Evolutionary conservation across 2,888 invertebrate species (phyloP).

Genomic region (Ormia ochracea): DNA sequence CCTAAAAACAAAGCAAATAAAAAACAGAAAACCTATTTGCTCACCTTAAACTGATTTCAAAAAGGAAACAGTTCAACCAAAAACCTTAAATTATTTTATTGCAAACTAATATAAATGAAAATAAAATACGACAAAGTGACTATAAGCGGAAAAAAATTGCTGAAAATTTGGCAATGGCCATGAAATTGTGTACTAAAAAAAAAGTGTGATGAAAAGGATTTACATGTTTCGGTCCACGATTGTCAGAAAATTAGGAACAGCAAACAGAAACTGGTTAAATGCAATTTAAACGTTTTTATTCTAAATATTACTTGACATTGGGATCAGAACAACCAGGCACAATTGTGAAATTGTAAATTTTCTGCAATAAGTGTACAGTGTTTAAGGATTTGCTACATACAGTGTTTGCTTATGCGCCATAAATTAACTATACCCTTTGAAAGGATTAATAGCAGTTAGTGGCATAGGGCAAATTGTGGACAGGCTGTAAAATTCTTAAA

Average conservation of each 20-base stretch:
- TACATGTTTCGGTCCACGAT: neutral
- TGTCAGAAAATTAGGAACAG: constrained; percentile 21
- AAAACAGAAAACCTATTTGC: constrained; percentile 45
- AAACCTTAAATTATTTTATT: constrained; percentile 13
- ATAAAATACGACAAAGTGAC: neutral
- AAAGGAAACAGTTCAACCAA: constrained; percentile 40
- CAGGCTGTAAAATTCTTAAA: constrained; percentile 34
- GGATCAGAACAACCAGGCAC: neutral
- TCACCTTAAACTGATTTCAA: constrained; percentile 54
- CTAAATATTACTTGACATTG: constrained; percentile 34
- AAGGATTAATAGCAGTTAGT: constrained; percentile 54
- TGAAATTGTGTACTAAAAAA: constrained; percentile 34
- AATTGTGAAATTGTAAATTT: constrained; percentile 18
- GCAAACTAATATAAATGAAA: neutral
- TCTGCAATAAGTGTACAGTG: constrained; percentile 20
- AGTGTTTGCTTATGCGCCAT: neutral
- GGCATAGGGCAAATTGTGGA: neutral
- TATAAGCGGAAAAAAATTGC: neutral
- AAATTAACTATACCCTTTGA: constrained; percentile 2
- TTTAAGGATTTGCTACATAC: neutral
- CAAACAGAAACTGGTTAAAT: neutral
- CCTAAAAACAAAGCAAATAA: neutral
- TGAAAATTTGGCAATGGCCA: constrained; percentile 2
- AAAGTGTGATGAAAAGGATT: constrained; percentile 23
- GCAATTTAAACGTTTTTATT: neutral